These are phyloP conservation scores for Epizoanthus rinbou DNA, from an alignment of 92 coral and sea anemone genomes.

Conservation along the genomic window DNA sequence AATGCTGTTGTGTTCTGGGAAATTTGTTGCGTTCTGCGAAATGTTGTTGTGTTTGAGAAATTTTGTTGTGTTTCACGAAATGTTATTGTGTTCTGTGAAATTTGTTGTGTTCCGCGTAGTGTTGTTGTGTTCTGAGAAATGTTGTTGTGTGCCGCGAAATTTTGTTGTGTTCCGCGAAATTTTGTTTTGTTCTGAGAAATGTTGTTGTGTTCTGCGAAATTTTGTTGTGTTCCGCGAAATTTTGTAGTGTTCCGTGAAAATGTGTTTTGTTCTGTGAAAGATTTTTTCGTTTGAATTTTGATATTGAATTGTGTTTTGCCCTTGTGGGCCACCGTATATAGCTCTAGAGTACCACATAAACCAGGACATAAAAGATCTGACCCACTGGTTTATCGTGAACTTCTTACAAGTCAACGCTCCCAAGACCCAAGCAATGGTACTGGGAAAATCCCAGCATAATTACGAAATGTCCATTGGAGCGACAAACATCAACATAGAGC, in stretches of 20 bases:
- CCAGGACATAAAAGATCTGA: no score
- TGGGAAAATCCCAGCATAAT: no score
- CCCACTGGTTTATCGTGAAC: no score
- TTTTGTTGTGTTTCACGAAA: background rate
- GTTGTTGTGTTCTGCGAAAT: no score
- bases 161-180: background rate
- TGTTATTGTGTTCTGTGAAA: background rate
- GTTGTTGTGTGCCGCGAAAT: background rate
- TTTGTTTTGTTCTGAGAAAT: no score
- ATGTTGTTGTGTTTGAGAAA: background rate
- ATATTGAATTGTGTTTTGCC: slow-evolving; percentile 14
- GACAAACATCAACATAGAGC: no score
- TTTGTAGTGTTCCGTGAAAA: slow-evolving; percentile 16
- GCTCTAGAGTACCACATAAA: no score
- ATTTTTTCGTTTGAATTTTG: slow-evolving; percentile 1
- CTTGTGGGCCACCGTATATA: slow-evolving; percentile 19
- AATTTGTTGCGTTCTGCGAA: background rate
- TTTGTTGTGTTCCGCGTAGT: background rate
- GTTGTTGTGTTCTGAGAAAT: background rate
- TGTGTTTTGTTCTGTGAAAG: slow-evolving; percentile 20
- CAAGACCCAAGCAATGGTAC: no score
- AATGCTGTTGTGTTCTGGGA: background rate
- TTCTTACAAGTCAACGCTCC: no score
- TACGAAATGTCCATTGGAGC: no score
- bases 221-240: no score